Evolutionary conservation across 2,888 invertebrate species (phyloP).

Genomic region (Yponomeuta sedellus): DNA sequence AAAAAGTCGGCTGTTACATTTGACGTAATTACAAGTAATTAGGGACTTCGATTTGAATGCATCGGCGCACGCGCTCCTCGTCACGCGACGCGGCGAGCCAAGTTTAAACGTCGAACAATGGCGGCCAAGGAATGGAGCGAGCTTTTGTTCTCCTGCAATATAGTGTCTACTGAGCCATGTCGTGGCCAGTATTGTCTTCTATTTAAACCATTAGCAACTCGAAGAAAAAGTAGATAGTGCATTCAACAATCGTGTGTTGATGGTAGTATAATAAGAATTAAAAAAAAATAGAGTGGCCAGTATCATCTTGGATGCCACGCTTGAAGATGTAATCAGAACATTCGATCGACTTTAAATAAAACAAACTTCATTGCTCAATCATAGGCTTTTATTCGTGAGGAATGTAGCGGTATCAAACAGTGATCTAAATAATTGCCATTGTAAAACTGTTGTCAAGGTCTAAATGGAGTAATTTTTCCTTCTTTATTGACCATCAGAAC

Average conservation of each 20-base stretch:
- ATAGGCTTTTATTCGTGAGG: background rate
- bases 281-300: background rate
- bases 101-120: conserved; percentile 68
- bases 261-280: background rate
- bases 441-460: background rate
- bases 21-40: conserved; percentile 42
- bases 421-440: background rate
- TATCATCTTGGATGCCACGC: background rate
- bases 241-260: background rate
- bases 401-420: conserved; percentile 3
- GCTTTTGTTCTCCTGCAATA: conserved; percentile 64
- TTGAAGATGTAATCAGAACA: background rate
- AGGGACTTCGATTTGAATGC: conserved; percentile 61
- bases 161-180: conserved; percentile 36
- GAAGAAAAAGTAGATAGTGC: background rate
- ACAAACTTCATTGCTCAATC: background rate
- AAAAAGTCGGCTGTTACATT: conserved; percentile 9
- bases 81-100: conserved; percentile 68
- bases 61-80: conserved; percentile 65
- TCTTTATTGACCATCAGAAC: conserved; percentile 9
- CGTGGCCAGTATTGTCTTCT: conserved; percentile 9
- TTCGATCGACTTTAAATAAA: background rate
- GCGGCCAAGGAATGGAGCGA: conserved; percentile 63
- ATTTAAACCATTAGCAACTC: background rate
- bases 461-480: conserved; percentile 9